Conservation (phyloP, 2,888 invertebrate species). For the Ectemnius continuus region DNA sequence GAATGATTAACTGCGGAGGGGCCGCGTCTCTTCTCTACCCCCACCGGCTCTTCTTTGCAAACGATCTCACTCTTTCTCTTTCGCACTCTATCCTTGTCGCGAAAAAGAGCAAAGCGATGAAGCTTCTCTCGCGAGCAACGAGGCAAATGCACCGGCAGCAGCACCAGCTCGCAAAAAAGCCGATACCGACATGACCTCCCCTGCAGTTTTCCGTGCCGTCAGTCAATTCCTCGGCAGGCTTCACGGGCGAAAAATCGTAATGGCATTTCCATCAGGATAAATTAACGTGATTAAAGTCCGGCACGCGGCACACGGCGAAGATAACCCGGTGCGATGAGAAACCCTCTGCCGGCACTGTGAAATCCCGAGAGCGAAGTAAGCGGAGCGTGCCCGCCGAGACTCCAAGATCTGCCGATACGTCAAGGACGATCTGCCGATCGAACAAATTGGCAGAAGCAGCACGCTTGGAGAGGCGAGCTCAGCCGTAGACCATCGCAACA, state of each 20-base stretch:
- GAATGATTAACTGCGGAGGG: conserved; percentile 3
- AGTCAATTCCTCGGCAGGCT: conserved; percentile 32
- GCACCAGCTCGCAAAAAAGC: conserved; percentile 35
- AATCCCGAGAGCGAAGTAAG: no score
- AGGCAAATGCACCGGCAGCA: conserved; percentile 44
- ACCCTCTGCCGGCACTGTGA: no score
- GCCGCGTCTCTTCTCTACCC: not conserved
- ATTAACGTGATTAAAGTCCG: conserved; percentile 30
- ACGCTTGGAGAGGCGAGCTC: not conserved
- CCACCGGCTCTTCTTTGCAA: no score
- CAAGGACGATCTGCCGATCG: no score
- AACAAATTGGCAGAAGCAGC: no score
- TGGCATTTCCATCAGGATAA: conserved; percentile 31
- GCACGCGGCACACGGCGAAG: conserved; percentile 2
- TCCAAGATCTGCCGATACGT: no score
- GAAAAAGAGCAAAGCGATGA: conserved; percentile 1
- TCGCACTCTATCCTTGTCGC: not conserved
- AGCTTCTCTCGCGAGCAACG: conserved; percentile 39
- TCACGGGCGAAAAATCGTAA: conserved; percentile 29
- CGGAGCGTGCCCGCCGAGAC: no score
- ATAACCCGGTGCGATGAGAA: not conserved
- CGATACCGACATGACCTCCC: conserved; percentile 39
- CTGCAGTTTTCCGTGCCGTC: conserved; percentile 49
- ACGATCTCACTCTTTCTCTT: no score
- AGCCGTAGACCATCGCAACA: conserved; percentile 22